Evolutionary conservation across 2,888 invertebrate genomes (phyloP).

Genomic region (Polyommatus icarus): DNA sequence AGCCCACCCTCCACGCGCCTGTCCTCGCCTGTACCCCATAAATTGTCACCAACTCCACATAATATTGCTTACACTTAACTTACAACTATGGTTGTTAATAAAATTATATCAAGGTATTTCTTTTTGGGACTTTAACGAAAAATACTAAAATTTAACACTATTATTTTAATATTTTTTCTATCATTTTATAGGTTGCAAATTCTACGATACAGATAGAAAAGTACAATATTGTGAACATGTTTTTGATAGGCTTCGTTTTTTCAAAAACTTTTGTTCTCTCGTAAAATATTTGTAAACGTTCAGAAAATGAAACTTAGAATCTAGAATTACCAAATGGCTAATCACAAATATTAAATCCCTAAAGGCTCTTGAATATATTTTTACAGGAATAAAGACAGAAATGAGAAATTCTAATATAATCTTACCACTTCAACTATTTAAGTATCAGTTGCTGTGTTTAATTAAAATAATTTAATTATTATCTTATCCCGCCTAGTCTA

Average conservation of each 20-base stretch:
- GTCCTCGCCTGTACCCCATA: not conserved
- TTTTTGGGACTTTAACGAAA: not conserved
- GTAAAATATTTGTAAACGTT: too few relatives aligned
- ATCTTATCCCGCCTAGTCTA: not conserved
- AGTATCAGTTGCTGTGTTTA: not conserved
- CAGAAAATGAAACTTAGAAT: too few relatives aligned
- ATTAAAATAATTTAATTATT: not conserved
- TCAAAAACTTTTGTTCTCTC: too few relatives aligned
- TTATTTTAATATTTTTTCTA: too few relatives aligned
- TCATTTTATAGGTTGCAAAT: too few relatives aligned
- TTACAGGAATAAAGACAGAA: not conserved
- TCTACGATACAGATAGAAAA: too few relatives aligned
- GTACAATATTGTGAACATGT: too few relatives aligned
- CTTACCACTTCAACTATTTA: not conserved
- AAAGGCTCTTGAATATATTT: not conserved
- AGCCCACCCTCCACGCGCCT: conserved; percentile 2
- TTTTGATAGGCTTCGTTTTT: too few relatives aligned
- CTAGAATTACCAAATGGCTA: not conserved
- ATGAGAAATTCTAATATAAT: not conserved
- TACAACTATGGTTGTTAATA: not conserved
- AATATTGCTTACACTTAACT: conserved; percentile 14
- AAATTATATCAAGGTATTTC: not conserved
- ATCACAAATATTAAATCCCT: not conserved
- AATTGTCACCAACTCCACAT: not conserved
- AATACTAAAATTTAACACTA: too few relatives aligned